Evolutionary conservation across 2,113 vertebrate species (phyloP), one percentile per base, ranked within the genome.

Genomic region (Pangasianodon hypophthalmus): DNA sequence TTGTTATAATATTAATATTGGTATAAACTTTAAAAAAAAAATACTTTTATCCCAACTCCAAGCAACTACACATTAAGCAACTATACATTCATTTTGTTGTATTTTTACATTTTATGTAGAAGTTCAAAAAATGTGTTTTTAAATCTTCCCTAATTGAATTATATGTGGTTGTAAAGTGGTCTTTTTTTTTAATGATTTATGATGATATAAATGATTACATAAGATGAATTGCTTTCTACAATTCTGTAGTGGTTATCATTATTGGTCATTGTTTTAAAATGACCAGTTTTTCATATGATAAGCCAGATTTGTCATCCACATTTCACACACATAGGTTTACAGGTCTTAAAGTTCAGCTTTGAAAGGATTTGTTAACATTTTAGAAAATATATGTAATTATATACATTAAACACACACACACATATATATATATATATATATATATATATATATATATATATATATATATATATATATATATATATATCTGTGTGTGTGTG

Each of bases 71-170:
- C 11, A 67, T 13, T n/a, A 67, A 67, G 29, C 2, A 13, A 14
- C 64, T n/a, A 67, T 10, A n/a, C 64, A 67, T 13, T 67, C 8
- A 67, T 67, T 67, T 29, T n/a, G 64, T n/a, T 67, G 29, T 5
- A 18, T 71, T 71, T 71, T 71, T 71, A 32, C 67, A 71, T 71
- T 71, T 71, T 64, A 71, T n/a, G n/a, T 32, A 71, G 67, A 75
- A 44, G 7, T 13, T 77, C 10, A 24, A 4, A 79, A 48, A 48
- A 6, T 71, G 6, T 77, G 5, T 11, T 73, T 77, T 44, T 21
- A 19, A 19, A 21, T 48, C 48, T 48, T 48, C 7, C 48, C 48
- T 18, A 56, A 19, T 75, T 73, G 18, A 41, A 26, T 19, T 7
- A 44, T 44, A 44, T 75, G 37, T 44, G 67, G 2, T 16, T 32